Conservation (phyloP, 2,113 vertebrate species). For the Paradoxurus hermaphroditus region DNA sequence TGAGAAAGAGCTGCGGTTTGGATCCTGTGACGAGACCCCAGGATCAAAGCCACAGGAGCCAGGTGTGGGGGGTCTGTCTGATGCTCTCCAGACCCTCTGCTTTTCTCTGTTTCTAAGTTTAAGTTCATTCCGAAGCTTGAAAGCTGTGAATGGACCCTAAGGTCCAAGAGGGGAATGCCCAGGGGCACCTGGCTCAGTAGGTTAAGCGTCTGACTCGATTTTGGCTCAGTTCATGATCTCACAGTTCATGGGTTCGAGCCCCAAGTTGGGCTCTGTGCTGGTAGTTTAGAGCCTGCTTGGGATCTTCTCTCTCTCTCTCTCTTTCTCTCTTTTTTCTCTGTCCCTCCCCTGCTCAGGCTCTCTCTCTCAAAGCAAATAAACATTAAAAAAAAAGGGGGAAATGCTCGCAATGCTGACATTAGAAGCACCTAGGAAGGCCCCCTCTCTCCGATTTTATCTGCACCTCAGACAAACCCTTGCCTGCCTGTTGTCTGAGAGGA, state of each 20-base stretch:
- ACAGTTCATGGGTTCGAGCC: no score
- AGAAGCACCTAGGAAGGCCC: not conserved
- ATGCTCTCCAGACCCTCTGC: not conserved
- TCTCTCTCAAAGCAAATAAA: no score
- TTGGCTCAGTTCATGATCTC: no score
- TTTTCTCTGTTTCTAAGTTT: not conserved
- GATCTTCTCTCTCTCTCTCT: no score
- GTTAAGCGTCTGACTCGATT: no score
- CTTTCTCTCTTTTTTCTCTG: no score
- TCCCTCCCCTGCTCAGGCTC: no score
- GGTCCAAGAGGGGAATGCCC: no score
- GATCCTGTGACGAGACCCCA: not conserved
- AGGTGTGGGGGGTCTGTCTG: not conserved
- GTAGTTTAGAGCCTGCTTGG: no score
- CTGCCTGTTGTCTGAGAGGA: not conserved
- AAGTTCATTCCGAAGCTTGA: not conserved
- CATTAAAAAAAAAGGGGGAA: no score
- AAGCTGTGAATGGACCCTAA: not conserved
- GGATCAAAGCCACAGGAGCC: not conserved
- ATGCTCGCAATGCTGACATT: not conserved
- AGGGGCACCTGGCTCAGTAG: no score
- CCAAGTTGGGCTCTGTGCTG: no score
- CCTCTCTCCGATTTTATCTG: not conserved
- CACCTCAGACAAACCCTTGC: not conserved
- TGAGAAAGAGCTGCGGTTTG: not conserved